These are phyloP conservation scores for Oplegnathus fasciatus DNA, from an alignment of 2,113 vertebrate genomes.

Conservation along the genomic window DNA sequence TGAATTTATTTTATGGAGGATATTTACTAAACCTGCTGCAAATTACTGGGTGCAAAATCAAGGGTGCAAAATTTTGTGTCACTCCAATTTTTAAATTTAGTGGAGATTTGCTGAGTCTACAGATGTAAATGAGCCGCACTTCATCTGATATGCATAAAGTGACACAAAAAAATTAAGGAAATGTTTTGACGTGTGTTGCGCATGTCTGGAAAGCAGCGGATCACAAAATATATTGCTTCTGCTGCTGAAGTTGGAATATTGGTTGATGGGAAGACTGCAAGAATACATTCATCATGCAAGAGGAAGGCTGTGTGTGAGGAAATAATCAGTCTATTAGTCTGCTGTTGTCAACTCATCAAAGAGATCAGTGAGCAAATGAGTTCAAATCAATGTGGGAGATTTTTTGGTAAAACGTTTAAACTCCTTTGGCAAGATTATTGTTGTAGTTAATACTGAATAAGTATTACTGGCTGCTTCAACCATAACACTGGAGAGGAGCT, in stretches of 20 bases:
- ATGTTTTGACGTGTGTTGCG: too few species aligned
- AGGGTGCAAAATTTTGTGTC: too few species aligned
- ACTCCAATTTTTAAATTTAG: not conserved
- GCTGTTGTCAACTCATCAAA: not conserved
- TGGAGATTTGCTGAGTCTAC: too few species aligned
- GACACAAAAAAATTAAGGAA: too few species aligned
- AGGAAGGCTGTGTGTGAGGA: not conserved
- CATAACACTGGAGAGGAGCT: not conserved
- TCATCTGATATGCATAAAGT: not conserved
- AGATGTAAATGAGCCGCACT: not conserved
- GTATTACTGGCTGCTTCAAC: too few species aligned
- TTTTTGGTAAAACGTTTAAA: too few species aligned
- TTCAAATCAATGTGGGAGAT: too few species aligned
- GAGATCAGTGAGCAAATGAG: not conserved
- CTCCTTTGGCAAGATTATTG: too few species aligned
- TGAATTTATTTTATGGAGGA: not conserved
- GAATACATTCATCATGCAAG: not conserved
- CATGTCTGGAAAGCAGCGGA: not conserved
- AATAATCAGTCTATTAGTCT: not conserved
- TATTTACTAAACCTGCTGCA: not conserved
- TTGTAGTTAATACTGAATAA: too few species aligned
- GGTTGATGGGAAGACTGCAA: not conserved
- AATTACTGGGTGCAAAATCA: not conserved
- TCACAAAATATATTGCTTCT: not conserved
- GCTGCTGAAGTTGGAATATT: not conserved